phyloP scores from a whole-genome alignment of 2,797 vertebrate species.

The Clarias pachynema region DNA sequence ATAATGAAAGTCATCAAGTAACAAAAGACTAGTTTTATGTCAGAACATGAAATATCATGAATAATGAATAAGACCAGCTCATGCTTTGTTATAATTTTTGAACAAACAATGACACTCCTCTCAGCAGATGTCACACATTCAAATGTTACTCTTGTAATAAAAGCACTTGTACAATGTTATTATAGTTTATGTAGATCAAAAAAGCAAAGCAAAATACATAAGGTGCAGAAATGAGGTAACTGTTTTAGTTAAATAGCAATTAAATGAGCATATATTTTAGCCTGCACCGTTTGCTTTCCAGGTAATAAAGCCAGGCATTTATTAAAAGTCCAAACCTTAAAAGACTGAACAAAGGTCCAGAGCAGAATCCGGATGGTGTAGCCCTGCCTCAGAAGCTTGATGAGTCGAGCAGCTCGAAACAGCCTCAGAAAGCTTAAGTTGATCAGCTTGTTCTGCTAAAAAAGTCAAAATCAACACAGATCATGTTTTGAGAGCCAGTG shows the following conservation, averaged over 20 bases:
- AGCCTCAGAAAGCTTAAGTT: constrained; percentile 95
- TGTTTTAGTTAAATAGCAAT: background rate
- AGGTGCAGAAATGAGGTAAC: background rate
- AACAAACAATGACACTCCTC: background rate
- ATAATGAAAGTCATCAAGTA: background rate
- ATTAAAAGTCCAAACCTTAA: constrained; percentile 81
- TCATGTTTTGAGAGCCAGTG: background rate
- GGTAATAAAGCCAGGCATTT: background rate
- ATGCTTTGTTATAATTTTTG: background rate
- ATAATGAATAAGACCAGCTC: background rate
- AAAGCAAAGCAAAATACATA: background rate
- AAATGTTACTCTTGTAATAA: background rate
- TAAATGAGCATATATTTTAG: background rate
- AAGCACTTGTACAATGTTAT: background rate
- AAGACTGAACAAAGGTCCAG: constrained; percentile 98
- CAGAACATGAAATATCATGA: background rate
- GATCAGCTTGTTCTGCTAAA: constrained; percentile 88
- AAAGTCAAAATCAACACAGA: constrained; percentile 3
- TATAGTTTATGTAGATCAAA: background rate
- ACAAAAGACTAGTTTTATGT: background rate
- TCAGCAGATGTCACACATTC: background rate
- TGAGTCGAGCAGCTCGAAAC: constrained; percentile 92
- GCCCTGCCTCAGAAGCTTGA: constrained; percentile 95
- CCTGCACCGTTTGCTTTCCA: background rate
- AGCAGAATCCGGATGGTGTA: constrained; percentile 98